Evolutionary conservation across 2,888 invertebrate species (phyloP), one percentile per base, ranked within the genome.

Genomic region (Netelia inedita): DNA sequence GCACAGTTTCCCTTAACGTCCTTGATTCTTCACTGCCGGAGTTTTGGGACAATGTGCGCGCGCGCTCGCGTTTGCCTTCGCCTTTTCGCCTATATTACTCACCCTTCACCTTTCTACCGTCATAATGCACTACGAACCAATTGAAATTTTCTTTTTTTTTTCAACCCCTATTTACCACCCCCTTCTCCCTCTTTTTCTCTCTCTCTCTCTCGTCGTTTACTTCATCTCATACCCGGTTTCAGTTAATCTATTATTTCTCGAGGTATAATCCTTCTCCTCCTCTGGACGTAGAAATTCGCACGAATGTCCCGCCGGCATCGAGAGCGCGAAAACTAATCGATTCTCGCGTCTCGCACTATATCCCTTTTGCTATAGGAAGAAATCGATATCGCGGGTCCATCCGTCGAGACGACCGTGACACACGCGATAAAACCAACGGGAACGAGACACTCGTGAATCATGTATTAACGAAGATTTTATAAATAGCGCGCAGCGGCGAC

Each of bases 11-110:
- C 75, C 28, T 28, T 23, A 74, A 41, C 81, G 81, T 85, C 82
- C 74, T 82, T 79, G 73, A 82, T 82, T 71, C 81, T 74, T 79
- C 65, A 65, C 75, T 75, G 35, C 35, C 28, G 28, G 79, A 82
- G 78, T 82, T 85, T 79, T 28, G 74, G 84, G 79, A 85, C 85
- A 85, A 84, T 81, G 78, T 65, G 78, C 57, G 71, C 71, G 73
- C 61, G 73, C 35, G 55, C 53, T 14, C 57, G 63, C 35, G 46
- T 65, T n/a, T 63, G 55, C 61, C 50, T 80, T 79, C 72, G 19
- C 46, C 59, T 63, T 74, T 66, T 65, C 79, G 74, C 72, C 63
- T 43, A 6, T 72, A 61, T 63, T 59, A 63, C 28, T 82, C 79
- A 79, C 75, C 74, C 68, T 79, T 76, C 75, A 61, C 76, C 79